Conservation (phyloP, 2,888 invertebrate species). For the Chaitophorus viminalis region DNA sequence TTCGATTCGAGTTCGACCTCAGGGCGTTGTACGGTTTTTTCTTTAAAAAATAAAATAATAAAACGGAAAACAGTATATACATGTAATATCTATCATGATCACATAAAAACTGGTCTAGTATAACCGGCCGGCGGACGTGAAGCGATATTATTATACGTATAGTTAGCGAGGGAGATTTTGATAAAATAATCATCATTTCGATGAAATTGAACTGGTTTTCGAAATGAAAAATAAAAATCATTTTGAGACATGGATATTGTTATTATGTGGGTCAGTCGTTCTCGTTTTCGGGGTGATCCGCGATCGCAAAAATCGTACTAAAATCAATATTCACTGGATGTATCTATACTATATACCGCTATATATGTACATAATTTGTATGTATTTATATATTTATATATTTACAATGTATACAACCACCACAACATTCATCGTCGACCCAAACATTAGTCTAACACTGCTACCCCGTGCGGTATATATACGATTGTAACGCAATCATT, state of each 20-base stretch:
- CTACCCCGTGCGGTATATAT: neutral
- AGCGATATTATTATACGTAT: neutral
- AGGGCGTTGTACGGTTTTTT: slow-evolving; percentile 47
- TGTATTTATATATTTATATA: neutral
- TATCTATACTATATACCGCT: neutral
- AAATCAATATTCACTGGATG: slow-evolving; percentile 14
- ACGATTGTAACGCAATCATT: slow-evolving; percentile 42
- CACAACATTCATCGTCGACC: neutral
- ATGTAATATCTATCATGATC: slow-evolving; percentile 12
- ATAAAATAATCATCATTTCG: slow-evolving; percentile 44
- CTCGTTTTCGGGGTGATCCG: slow-evolving; percentile 22
- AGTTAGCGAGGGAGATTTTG: neutral
- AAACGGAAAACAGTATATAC: slow-evolving; percentile 31
- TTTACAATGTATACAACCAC: neutral
- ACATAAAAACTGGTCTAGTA: slow-evolving; percentile 42
- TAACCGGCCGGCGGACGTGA: slow-evolving; percentile 29
- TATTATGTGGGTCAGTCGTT: slow-evolving; percentile 42
- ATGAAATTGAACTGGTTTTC: slow-evolving; percentile 54
- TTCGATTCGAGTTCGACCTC: slow-evolving; percentile 33
- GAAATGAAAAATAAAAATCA: slow-evolving; percentile 16
- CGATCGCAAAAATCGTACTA: neutral
- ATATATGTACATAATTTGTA: neutral
- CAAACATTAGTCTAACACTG: neutral
- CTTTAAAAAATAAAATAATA: slow-evolving; percentile 12
- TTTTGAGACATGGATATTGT: neutral